Evolutionary conservation across 2,797 vertebrate genomes (phyloP).

Genomic region (Rhodeus uyekii): DNA sequence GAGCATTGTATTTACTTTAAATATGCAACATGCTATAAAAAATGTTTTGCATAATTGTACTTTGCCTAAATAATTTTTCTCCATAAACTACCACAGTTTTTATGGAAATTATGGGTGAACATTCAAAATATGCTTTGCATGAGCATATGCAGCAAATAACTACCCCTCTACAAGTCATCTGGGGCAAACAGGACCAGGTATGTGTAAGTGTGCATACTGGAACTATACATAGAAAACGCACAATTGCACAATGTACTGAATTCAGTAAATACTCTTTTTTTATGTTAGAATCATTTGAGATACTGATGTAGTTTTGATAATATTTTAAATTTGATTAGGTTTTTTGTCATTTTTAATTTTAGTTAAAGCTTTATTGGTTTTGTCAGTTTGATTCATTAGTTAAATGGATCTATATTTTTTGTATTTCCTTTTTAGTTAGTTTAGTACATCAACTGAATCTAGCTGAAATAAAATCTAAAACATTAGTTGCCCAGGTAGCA

Average conservation of each 20-base stretch:
- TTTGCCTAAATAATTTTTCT: neutral
- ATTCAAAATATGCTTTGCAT: constrained; percentile 86
- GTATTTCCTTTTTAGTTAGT: no score
- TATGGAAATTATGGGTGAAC: constrained; percentile 83
- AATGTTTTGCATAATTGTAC: neutral
- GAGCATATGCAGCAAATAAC: constrained; percentile 89
- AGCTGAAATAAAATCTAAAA: no score
- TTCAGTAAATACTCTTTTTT: neutral
- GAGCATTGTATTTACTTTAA: neutral
- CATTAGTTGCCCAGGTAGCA: no score
- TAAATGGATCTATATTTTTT: no score
- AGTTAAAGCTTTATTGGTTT: no score
- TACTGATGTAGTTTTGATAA: neutral
- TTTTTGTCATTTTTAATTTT: neutral
- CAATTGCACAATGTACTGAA: neutral
- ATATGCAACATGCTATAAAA: neutral
- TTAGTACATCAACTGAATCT: no score
- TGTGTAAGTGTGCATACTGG: neutral
- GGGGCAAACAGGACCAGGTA: constrained; percentile 98
- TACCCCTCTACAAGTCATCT: constrained; percentile 90
- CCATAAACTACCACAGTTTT: constrained; percentile 79
- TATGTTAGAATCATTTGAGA: neutral
- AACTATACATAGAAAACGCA: neutral
- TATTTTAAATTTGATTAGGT: neutral
- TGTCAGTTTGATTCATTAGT: no score